phyloP scores from a whole-genome alignment of 1,140 invertebrate genomes.

The Eriocheir sinensis region DNA sequence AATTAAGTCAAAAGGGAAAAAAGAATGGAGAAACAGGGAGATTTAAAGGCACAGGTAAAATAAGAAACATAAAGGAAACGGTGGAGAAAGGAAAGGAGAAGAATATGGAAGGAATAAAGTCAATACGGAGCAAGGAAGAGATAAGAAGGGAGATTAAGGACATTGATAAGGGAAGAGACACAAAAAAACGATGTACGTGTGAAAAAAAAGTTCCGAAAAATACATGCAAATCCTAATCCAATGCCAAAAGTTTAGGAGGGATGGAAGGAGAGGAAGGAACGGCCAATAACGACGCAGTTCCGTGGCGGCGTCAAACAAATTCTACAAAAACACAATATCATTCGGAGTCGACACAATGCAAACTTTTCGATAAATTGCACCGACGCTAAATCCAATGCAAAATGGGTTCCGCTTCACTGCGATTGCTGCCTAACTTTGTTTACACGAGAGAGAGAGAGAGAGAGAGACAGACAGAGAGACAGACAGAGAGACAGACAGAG shows the following conservation, averaged over 20 bases:
- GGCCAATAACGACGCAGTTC: not conserved
- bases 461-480: not conserved
- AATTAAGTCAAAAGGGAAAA: too few species aligned
- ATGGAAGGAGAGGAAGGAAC: too few species aligned
- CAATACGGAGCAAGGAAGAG: too few species aligned
- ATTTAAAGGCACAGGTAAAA: too few species aligned
- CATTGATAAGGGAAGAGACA: not conserved
- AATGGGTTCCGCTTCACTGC: not conserved
- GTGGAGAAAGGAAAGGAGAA: not conserved
- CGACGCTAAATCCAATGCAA: constrained; percentile 15
- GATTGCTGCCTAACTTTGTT: not conserved
- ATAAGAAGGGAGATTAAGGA: not conserved
- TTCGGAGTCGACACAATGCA: constrained; percentile 5
- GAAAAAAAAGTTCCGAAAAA: too few species aligned
- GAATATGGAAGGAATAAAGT: not conserved
- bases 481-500: not conserved
- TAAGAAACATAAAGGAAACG: too few species aligned
- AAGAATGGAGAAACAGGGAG: too few species aligned
- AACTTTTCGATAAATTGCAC: constrained; percentile 8
- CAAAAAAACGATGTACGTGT: not conserved
- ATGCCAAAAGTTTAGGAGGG: too few species aligned
- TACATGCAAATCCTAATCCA: too few species aligned
- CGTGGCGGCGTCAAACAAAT: not conserved
- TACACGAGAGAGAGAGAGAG: not conserved
- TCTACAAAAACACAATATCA: not conserved